phyloP scores from a whole-genome alignment of 2,797 vertebrate genomes.

The Myotis myotis region DNA sequence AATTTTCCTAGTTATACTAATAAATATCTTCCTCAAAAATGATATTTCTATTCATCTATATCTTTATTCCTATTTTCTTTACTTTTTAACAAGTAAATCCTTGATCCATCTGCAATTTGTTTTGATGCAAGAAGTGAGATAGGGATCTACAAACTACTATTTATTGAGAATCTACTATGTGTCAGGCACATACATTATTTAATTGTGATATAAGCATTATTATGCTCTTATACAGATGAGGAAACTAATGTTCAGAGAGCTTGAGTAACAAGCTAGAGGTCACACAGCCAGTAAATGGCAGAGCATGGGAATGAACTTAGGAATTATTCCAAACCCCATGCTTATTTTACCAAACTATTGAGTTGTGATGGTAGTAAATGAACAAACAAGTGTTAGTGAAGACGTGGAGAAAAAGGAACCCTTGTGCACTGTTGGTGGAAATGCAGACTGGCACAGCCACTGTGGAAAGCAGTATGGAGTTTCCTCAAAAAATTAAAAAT shows the following conservation, averaged over 20 bases:
- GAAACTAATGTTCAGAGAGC: neutral
- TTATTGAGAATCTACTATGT: neutral
- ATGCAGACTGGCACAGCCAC: neutral
- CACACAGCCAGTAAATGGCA: neutral
- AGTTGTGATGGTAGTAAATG: neutral
- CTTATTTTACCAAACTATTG: neutral
- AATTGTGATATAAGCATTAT: neutral
- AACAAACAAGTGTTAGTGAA: neutral
- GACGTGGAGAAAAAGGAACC: neutral
- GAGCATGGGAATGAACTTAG: neutral
- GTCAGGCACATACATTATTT: neutral
- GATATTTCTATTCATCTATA: neutral
- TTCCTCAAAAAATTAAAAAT: neutral
- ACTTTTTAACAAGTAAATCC: neutral
- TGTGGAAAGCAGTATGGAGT: neutral
- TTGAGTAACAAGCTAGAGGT: neutral
- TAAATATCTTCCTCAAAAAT: neutral
- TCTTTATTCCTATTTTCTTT: neutral
- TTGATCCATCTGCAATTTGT: neutral
- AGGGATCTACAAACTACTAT: neutral
- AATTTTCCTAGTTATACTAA: neutral
- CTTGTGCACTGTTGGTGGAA: neutral
- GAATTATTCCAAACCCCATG: neutral
- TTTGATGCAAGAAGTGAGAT: neutral
- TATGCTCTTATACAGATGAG: neutral